These are phyloP conservation scores for Lasioglossum lativentre DNA, from an alignment of 2,888 invertebrate genomes.

Conservation along the genomic window DNA sequence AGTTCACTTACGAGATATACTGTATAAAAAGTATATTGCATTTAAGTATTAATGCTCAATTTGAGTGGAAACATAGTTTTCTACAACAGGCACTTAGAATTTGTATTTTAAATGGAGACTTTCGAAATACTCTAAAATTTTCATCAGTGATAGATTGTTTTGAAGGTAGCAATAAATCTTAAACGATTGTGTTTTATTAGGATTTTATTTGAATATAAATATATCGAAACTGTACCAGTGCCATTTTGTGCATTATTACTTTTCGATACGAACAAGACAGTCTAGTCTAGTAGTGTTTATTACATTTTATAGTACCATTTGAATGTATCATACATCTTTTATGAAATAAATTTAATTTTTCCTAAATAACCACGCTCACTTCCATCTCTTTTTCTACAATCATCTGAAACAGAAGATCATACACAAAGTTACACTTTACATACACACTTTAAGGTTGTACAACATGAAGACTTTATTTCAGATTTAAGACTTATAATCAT, in stretches of 20 bases:
- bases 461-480: slow-evolving; percentile 27
- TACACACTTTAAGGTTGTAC: neutral
- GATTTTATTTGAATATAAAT: neutral
- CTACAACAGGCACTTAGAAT: neutral
- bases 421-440: slow-evolving; percentile 2
- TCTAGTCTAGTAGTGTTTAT: slow-evolving; percentile 35
- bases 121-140: neutral
- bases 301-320: slow-evolving; percentile 6
- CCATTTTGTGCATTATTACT: slow-evolving; percentile 32
- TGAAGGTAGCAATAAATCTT: neutral
- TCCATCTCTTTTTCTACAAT: neutral
- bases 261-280: slow-evolving; percentile 27
- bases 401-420: slow-evolving; percentile 21
- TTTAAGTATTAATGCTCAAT: slow-evolving; percentile 32
- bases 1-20: neutral
- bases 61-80: neutral
- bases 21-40: slow-evolving; percentile 1
- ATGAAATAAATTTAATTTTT: slow-evolving; percentile 20
- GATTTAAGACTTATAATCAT: slow-evolving; percentile 43
- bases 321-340: slow-evolving; percentile 18
- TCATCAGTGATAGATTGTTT: neutral
- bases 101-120: neutral
- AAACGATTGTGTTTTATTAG: neutral
- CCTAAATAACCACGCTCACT: neutral
- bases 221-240: neutral